Evolutionary conservation across 2,888 invertebrate genomes (phyloP).

Genomic region (Ommatoiulus sabulosus): DNA sequence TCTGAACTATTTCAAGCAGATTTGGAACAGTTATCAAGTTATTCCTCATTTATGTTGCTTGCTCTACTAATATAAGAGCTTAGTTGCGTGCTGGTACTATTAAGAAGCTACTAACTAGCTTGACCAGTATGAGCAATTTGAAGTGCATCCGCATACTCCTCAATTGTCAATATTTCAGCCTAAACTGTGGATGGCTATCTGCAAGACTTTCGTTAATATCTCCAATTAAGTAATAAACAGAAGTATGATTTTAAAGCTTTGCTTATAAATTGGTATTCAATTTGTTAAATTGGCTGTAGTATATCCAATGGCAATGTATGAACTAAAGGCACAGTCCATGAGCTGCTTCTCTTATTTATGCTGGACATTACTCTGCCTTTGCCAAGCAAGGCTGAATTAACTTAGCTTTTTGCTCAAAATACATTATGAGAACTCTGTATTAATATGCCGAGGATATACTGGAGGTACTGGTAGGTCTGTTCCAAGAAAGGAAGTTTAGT

Average conservation of each 20-base stretch:
- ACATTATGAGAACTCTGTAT: too few relatives aligned
- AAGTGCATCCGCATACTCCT: too few relatives aligned
- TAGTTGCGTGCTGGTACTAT: background rate
- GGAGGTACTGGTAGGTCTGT: background rate
- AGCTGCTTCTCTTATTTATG: background rate
- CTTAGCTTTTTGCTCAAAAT: too few relatives aligned
- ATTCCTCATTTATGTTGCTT: background rate
- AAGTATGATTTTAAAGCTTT: background rate
- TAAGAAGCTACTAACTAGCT: background rate
- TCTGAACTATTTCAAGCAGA: too few relatives aligned
- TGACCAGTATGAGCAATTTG: background rate
- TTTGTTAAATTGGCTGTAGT: background rate
- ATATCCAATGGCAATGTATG: background rate
- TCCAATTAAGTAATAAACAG: background rate
- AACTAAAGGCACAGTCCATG: background rate
- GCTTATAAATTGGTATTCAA: background rate
- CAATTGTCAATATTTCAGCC: too few relatives aligned
- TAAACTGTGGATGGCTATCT: too few relatives aligned
- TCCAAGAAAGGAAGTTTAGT: constrained; percentile 42
- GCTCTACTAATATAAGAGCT: background rate
- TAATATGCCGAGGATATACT: background rate
- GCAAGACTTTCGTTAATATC: background rate
- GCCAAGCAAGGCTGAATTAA: background rate
- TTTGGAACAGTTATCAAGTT: background rate
- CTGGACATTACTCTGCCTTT: background rate